Evolutionary conservation across 2,113 vertebrate genomes (phyloP), one percentile per base, ranked within the genome.

Genomic region (Sceloporus tristichus): DNA sequence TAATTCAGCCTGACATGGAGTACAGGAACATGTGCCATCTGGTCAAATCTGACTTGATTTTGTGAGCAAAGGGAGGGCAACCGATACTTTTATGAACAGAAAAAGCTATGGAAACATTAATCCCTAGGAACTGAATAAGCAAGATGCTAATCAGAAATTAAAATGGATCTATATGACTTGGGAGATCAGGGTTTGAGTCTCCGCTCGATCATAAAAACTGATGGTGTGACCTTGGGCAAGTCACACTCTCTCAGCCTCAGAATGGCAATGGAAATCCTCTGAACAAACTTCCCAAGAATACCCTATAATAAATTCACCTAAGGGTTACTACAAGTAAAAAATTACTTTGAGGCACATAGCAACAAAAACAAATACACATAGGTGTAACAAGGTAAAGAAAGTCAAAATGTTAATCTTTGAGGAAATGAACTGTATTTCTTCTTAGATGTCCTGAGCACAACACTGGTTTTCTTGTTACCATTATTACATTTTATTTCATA

Each of bases 21-120:
- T 13, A 2, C 79, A 82, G 90, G 80, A 92, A 88, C 92, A 93
- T 88, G 94, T 94, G 92, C 89, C 92, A 90, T 94, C 92, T 97
- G 94, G 91, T 94, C 77, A 59, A 92, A 94, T 94, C 87, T 91
- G 92, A 91, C 87, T 95, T 94, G 90, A 81, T 95, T 95, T 94
- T 95, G 87, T 89, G 90, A 94, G 90, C 88, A 92, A 89, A 93
- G 91, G 87, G 94, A 93, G 95, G 90, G 90, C 93, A 95, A 95
- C 85, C 0, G 92, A 95, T 95, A 94, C 93, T 90, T 94, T 89
- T 59, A 92, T 91, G 88, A 94, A 93, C 78, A 91, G 82, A 18
- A 75, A 79, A 88, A 87, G 90, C 91, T 92, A 89, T 84, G 29
- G 92, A 94, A 93, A 90, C 42, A 79, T 54, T 84, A 82, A 88